phyloP scores from a whole-genome alignment of 1,140 invertebrate genomes.

The Drosophila bocqueti region DNA sequence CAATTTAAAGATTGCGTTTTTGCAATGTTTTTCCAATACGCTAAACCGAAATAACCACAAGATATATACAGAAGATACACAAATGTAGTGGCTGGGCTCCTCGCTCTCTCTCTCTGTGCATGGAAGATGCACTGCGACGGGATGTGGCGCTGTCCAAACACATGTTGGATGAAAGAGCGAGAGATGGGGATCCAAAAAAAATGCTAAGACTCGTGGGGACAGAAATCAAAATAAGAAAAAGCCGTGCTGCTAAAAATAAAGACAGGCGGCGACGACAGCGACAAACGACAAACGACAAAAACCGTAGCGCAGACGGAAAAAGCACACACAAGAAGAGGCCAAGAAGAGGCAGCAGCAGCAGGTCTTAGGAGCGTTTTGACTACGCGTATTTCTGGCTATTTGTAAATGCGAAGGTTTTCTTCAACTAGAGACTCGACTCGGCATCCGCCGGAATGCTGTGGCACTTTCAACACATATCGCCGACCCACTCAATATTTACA shows the following conservation, averaged over 20 bases:
- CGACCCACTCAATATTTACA: slow-evolving; percentile 44
- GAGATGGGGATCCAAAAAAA: slow-evolving; percentile 60
- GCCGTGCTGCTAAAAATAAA: slow-evolving; percentile 74
- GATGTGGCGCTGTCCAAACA: slow-evolving; percentile 67
- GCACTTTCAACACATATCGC: slow-evolving; percentile 32
- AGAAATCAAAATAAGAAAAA: slow-evolving; percentile 75
- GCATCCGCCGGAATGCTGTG: slow-evolving; percentile 24
- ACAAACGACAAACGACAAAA: slow-evolving; percentile 30
- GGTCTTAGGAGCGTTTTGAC: slow-evolving; percentile 39
- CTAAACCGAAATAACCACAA: slow-evolving; percentile 54
- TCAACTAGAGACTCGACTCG: slow-evolving; percentile 9
- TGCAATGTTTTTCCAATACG: slow-evolving; percentile 70
- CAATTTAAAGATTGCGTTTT: slow-evolving; percentile 51
- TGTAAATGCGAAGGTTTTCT: slow-evolving; percentile 76
- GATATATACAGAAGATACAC: slow-evolving; percentile 2
- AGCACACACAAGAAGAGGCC: slow-evolving; percentile 29
- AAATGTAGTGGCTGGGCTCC: slow-evolving; percentile 4
- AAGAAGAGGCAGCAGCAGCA: slow-evolving; percentile 48
- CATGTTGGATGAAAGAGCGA: slow-evolving; percentile 66
- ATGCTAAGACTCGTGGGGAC: slow-evolving; percentile 63
- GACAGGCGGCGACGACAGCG: slow-evolving; percentile 56
- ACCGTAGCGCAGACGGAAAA: slow-evolving; percentile 20
- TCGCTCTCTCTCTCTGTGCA: neutral
- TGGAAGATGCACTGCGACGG: slow-evolving; percentile 51
- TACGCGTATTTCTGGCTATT: slow-evolving; percentile 64